Conservation (phyloP, 2,888 invertebrate genomes). For the Cephus spinipes region DNA sequence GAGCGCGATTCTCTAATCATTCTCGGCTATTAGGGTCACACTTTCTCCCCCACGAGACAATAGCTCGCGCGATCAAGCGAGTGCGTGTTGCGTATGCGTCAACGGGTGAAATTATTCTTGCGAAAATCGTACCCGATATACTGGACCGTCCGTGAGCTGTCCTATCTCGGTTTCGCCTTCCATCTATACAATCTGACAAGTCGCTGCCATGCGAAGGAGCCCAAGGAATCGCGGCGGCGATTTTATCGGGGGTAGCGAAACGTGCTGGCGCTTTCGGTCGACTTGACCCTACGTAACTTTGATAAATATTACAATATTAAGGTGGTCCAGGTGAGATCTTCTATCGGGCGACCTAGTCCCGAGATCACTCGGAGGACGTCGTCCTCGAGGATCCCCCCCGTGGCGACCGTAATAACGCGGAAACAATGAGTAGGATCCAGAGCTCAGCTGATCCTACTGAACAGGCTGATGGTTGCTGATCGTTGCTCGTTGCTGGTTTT, state of each 20-base stretch:
- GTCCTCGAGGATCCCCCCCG: not conserved
- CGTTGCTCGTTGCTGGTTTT: too few species aligned
- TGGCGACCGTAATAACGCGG: not conserved
- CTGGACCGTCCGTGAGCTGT: too few species aligned
- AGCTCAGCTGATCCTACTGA: not conserved
- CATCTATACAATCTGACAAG: too few species aligned
- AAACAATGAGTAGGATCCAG: not conserved
- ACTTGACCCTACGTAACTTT: too few species aligned
- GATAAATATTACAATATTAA: too few species aligned
- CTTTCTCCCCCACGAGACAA: conserved; percentile 55
- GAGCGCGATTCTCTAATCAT: conserved; percentile 55
- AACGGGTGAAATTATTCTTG: conserved; percentile 26
- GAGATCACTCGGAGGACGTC: conserved; percentile 5
- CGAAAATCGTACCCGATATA: conserved; percentile 6
- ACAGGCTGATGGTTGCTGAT: not conserved
- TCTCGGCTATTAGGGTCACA: conserved; percentile 59
- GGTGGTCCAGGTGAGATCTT: not conserved
- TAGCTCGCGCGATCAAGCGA: conserved; percentile 35
- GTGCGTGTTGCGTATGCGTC: conserved; percentile 22
- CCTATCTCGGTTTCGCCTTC: too few species aligned
- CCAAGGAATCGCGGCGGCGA: not conserved
- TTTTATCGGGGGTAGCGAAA: not conserved
- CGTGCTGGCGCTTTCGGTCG: not conserved
- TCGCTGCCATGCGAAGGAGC: too few species aligned
- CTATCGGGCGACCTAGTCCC: conserved; percentile 5